phyloP scores from a whole-genome alignment of 2,888 invertebrate species.

The Drosophila anceps region DNA sequence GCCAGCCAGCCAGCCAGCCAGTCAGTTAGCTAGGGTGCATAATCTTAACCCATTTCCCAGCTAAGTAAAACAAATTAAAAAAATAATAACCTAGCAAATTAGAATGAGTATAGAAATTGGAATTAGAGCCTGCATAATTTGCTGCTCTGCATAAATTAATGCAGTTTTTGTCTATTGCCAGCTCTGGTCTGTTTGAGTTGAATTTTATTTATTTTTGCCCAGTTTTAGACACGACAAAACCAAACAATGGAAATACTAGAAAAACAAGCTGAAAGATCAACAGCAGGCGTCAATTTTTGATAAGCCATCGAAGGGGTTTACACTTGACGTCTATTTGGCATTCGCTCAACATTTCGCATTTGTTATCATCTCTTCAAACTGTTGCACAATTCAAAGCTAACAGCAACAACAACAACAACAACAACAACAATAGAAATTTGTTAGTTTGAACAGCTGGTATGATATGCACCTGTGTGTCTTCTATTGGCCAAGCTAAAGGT shows the following conservation, averaged over 20 bases:
- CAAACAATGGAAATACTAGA: neutral
- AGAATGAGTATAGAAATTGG: neutral
- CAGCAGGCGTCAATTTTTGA: slow-evolving; percentile 49
- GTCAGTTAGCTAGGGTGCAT: slow-evolving; percentile 67
- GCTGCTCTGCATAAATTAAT: slow-evolving; percentile 57
- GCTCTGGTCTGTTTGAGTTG: slow-evolving; percentile 54
- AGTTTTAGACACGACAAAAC: slow-evolving; percentile 10
- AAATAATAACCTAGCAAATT: neutral
- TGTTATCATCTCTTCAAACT: slow-evolving; percentile 40
- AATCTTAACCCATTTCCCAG: slow-evolving; percentile 71
- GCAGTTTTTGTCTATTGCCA: slow-evolving; percentile 56
- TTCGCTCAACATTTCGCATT: slow-evolving; percentile 21
- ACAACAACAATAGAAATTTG: neutral
- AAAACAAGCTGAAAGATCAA: slow-evolving; percentile 16
- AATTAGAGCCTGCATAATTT: slow-evolving; percentile 36
- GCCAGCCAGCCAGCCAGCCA: too few relatives aligned
- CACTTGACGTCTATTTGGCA: slow-evolving; percentile 45
- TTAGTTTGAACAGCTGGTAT: slow-evolving; percentile 25
- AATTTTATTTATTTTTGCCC: slow-evolving; percentile 20
- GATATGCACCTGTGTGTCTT: slow-evolving; percentile 5
- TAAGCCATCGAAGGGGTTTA: slow-evolving; percentile 44
- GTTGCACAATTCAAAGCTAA: slow-evolving; percentile 24
- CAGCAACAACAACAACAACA: slow-evolving; percentile 9
- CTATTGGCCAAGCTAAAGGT: neutral
- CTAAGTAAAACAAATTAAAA: slow-evolving; percentile 23